These are phyloP conservation scores for Thamnophis sirtalis DNA, from an alignment of 2,113 vertebrate species.

Conservation along the genomic window DNA sequence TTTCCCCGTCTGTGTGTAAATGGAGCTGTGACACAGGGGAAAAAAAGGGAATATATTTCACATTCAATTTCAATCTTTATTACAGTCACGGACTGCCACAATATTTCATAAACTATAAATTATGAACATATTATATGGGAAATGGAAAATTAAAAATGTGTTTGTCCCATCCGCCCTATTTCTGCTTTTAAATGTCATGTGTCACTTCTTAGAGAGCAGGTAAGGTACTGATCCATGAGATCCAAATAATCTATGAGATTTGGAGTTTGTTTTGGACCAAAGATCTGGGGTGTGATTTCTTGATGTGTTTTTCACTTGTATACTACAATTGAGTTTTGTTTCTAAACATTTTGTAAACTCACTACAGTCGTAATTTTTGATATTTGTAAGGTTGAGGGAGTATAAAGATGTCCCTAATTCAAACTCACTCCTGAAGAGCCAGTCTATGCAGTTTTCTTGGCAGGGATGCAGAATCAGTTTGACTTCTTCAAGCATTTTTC, in stretches of 20 bases:
- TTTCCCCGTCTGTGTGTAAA: neutral
- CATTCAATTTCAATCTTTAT: neutral
- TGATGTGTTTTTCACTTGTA: neutral
- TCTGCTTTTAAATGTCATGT: neutral
- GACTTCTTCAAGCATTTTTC: neutral
- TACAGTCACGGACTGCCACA: neutral
- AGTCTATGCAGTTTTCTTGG: neutral
- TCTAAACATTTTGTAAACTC: neutral
- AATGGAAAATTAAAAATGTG: neutral
- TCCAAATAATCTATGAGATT: neutral
- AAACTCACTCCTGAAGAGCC: neutral
- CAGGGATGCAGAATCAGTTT: neutral
- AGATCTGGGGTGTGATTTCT: neutral
- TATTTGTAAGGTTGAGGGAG: neutral
- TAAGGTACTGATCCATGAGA: neutral
- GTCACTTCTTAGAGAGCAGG: neutral
- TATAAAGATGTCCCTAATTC: neutral
- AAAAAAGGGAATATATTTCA: neutral
- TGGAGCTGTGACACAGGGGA: neutral
- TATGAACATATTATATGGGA: neutral
- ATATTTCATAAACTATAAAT: neutral
- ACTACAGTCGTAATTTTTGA: neutral
- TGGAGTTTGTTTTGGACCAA: neutral
- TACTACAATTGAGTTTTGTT: neutral
- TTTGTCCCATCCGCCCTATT: neutral